Percentiles rank a stretch among this genome's conserved stretches.
These are phyloP conservation scores for Pseudolycoriella hygida DNA, from an alignment of 2,888 invertebrate species.

Conservation along the genomic window DNA sequence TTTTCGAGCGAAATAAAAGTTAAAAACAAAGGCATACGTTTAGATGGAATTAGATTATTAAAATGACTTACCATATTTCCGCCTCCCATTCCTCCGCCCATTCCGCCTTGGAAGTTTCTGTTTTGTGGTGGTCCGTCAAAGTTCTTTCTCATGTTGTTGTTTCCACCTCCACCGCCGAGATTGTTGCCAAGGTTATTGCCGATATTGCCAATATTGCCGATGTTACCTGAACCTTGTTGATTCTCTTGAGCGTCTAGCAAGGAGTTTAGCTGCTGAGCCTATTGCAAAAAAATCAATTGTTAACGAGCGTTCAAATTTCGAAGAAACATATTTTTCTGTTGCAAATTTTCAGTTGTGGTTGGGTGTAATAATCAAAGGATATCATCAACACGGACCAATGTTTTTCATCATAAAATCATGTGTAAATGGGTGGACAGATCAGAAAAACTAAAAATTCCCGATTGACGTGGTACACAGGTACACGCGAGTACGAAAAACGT, in stretches of 20 bases:
- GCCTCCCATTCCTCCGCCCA: neutral
- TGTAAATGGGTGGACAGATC: too few species aligned
- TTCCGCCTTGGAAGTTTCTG: neutral
- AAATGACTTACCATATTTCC: neutral
- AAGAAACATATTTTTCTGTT: too few species aligned
- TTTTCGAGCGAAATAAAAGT: too few species aligned
- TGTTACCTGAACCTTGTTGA: slow-evolving; percentile 24
- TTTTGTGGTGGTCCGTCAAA: neutral
- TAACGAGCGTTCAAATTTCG: too few species aligned
- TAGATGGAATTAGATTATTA: too few species aligned
- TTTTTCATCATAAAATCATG: slow-evolving; percentile 5
- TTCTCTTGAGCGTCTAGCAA: slow-evolving; percentile 55
- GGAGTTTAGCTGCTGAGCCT: slow-evolving; percentile 42
- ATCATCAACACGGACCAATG: slow-evolving; percentile 8
- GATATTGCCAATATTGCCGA: slow-evolving; percentile 3
- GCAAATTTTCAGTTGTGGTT: slow-evolving; percentile 1
- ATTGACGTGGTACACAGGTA: neutral
- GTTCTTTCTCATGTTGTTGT: slow-evolving; percentile 3
- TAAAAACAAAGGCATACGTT: too few species aligned
- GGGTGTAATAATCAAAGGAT: slow-evolving; percentile 4
- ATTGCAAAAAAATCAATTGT: neutral
- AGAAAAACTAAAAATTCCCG: too few species aligned
- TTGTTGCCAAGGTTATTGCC: neutral
- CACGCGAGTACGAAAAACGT: neutral
- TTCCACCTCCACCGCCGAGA: slow-evolving; percentile 10